These are phyloP conservation scores for Conops quadrifasciatus DNA, from an alignment of 2,888 invertebrate genomes.

Conservation along the genomic window DNA sequence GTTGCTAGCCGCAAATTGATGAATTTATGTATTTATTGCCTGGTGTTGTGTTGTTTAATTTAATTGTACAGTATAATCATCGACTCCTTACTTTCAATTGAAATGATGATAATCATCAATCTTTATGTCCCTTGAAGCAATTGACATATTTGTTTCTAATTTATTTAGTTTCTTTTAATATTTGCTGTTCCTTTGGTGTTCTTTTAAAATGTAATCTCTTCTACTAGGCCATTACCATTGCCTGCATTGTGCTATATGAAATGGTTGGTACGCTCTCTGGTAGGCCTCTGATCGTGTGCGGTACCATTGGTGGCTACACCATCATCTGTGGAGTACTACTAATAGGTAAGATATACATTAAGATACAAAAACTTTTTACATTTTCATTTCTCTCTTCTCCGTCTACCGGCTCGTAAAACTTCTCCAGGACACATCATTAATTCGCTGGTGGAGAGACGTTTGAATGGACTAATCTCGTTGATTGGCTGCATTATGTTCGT, in stretches of 20 bases:
- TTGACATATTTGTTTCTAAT: too few relatives aligned
- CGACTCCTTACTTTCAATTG: too few relatives aligned
- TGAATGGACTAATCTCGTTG: slow-evolving; percentile 59
- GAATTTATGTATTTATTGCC: too few relatives aligned
- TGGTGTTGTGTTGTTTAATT: too few relatives aligned
- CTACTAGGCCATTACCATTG: slow-evolving; percentile 58
- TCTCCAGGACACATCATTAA: slow-evolving; percentile 56
- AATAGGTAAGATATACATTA: slow-evolving; percentile 50
- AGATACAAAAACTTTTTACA: background rate
- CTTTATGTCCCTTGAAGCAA: too few relatives aligned
- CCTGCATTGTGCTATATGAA: slow-evolving; percentile 59
- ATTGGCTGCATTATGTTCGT: slow-evolving; percentile 60
- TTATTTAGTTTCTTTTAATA: too few relatives aligned
- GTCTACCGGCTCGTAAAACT: background rate
- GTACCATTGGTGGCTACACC: slow-evolving; percentile 60
- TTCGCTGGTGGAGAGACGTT: slow-evolving; percentile 59
- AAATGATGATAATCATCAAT: too few relatives aligned
- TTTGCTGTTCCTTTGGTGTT: background rate
- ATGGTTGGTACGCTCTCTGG: slow-evolving; percentile 48
- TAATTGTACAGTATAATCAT: too few relatives aligned
- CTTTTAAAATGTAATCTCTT: too few relatives aligned
- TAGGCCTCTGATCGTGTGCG: slow-evolving; percentile 55
- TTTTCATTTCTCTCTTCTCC: background rate
- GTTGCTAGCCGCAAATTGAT: too few relatives aligned
- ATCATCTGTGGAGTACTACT: slow-evolving; percentile 55